These are phyloP conservation scores for Neotoma lepida DNA, from an alignment of 2,113 vertebrate genomes.

Conservation along the genomic window DNA sequence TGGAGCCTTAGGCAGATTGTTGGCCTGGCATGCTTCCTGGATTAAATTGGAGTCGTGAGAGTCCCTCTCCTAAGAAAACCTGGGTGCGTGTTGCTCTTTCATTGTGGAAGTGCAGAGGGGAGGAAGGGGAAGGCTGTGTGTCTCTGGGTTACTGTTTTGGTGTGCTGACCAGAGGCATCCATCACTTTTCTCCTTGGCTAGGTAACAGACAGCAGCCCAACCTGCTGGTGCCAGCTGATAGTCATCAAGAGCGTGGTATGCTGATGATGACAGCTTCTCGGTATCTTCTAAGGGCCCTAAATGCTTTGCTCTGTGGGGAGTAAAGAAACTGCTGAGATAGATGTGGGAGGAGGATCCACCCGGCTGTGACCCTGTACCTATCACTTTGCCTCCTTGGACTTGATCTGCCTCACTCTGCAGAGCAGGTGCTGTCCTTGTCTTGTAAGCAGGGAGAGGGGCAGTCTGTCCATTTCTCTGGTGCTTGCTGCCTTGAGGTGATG, in stretches of 20 bases:
- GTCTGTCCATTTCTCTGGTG: neutral
- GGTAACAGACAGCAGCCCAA: neutral
- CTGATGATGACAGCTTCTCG: neutral
- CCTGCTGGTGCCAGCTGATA: neutral
- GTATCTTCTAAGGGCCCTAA: neutral
- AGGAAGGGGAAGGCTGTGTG: neutral
- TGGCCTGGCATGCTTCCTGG: neutral
- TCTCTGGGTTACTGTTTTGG: neutral
- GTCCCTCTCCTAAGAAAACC: neutral
- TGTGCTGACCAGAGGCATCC: neutral
- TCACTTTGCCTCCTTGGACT: neutral
- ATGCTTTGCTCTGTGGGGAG: neutral
- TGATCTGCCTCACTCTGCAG: neutral
- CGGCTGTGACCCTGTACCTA: neutral
- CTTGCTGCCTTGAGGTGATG: neutral
- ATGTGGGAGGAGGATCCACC: neutral
- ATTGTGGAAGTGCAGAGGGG: neutral
- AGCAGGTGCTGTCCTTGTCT: neutral
- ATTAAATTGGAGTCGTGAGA: neutral
- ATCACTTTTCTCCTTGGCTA: neutral
- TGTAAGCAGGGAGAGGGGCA: neutral
- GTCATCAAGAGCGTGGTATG: neutral
- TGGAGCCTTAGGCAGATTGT: neutral
- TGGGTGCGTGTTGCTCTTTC: neutral
- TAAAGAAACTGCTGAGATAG: neutral